Evolutionary conservation across 1,140 invertebrate genomes (phyloP).

Genomic region (Zaprionus africanus): DNA sequence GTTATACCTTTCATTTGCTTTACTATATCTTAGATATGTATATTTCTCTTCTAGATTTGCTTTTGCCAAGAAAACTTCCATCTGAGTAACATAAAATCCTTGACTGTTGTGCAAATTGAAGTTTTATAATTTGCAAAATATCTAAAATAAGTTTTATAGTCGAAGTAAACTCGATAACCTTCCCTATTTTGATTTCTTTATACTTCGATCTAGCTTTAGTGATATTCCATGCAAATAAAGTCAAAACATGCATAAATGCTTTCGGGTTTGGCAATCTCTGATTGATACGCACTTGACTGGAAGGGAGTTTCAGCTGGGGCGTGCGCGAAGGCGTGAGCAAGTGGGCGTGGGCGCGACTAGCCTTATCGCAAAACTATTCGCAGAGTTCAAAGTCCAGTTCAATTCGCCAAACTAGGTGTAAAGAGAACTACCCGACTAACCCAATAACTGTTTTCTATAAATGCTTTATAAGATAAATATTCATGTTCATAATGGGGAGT

Average conservation of each 20-base stretch:
- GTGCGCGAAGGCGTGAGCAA: not conserved
- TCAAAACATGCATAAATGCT: not conserved
- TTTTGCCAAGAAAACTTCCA: no score
- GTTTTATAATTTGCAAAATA: no score
- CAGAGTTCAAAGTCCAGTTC: not conserved
- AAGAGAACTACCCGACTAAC: not conserved
- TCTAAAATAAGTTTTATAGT: not conserved
- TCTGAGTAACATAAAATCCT: no score
- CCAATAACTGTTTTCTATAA: not conserved
- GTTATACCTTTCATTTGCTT: no score
- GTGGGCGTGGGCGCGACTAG: not conserved
- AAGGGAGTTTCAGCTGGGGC: not conserved
- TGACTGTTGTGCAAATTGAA: no score
- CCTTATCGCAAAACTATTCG: not conserved
- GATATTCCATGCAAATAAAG: not conserved
- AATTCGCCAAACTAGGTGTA: not conserved
- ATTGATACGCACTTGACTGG: slow-evolving; percentile 1
- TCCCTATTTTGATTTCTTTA: not conserved
- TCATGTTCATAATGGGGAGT: not conserved
- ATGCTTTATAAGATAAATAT: not conserved
- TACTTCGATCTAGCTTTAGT: not conserved
- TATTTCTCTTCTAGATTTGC: no score
- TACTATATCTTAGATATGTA: no score
- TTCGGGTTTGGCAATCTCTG: not conserved
- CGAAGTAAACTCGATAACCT: not conserved